Conservation (phyloP, 2,113 vertebrate species). For the Todiramphus saurophagus region DNA sequence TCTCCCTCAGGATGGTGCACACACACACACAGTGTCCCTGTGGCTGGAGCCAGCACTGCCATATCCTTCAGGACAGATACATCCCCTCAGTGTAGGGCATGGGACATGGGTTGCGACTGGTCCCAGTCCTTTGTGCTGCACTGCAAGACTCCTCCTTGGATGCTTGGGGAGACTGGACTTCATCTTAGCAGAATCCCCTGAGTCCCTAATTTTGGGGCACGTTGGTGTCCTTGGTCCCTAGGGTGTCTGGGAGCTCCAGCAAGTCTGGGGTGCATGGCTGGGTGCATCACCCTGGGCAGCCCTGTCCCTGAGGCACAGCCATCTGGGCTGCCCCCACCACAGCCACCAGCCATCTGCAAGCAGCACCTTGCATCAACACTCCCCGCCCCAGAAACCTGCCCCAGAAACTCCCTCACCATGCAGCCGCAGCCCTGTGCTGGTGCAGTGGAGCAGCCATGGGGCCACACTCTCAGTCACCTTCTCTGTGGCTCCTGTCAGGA, state of each 20-base stretch:
- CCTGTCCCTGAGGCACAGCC: fast-evolving
- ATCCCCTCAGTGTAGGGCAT: fast-evolving
- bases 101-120: fast-evolving
- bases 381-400: not conserved
- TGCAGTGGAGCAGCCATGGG: fast-evolving
- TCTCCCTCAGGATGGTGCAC: fast-evolving
- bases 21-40: not conserved
- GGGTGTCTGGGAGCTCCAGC: fast-evolving
- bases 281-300: fast-evolving
- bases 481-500: fast-evolving
- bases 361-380: not conserved
- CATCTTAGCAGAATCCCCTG: not conserved
- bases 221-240: not conserved
- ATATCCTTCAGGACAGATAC: not conserved
- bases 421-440: not conserved
- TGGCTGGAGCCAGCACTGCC: not conserved
- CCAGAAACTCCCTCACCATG: not conserved
- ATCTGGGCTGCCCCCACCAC: not conserved
- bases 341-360: not conserved
- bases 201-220: not conserved
- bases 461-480: fast-evolving
- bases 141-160: not conserved
- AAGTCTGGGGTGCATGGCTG: fast-evolving
- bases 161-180: not conserved
- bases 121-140: fast-evolving